Base-by-base conservation (phyloP, 2,797 vertebrate genomes). In the Chelon labrosus region DNA sequence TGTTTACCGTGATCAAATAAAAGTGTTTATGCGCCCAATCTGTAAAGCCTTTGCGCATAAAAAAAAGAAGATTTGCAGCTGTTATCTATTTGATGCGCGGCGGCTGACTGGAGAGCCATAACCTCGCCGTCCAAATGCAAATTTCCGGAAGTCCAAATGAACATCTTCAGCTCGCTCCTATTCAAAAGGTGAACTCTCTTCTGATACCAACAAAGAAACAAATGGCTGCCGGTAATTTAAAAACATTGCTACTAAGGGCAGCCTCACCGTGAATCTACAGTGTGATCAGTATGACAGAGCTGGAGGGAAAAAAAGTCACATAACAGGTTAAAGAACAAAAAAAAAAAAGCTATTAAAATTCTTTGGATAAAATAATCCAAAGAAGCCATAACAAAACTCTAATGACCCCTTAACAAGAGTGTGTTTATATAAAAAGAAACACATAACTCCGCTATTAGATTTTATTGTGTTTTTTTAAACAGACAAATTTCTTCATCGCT, bases 1-100 rank as follows among this genome's bases (percentile, higher is more conserved):
- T 67, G 39, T 44, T 67, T 58, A 62, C 42, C 47, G 22, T 63
- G 59, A 58, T 51, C 47, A 65, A 83, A 75, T 63, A 55, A 52
- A 82, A 22, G 37, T 41, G 27, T n/a, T 57, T 53, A 11, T n/a
- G 19, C 27, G 17, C 60, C 35, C 58, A 71, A 51, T 67, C 42
- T 56, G 10, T 70, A 55, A 52, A 79, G 31, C 31, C 31, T 31
- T 3, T 31, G 31, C 31, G 31, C 31, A 31, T 31, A 62, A 58
- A 17, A 52, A 19, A 46, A 31, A 31, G 4, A 31, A 5, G 31
- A 31, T 31, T 31, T 31, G 31, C 31, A 31, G 4, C 31, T 44
- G 5, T 44, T 13, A 13, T 44, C 5, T 44, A 5, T 44, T 12
- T 12, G 11, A 66, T 58, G 66, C 69, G 11, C 44, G 39, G 17